Evolutionary conservation across 2,888 invertebrate genomes (phyloP).

Genomic region (Tyria jacobaeae): DNA sequence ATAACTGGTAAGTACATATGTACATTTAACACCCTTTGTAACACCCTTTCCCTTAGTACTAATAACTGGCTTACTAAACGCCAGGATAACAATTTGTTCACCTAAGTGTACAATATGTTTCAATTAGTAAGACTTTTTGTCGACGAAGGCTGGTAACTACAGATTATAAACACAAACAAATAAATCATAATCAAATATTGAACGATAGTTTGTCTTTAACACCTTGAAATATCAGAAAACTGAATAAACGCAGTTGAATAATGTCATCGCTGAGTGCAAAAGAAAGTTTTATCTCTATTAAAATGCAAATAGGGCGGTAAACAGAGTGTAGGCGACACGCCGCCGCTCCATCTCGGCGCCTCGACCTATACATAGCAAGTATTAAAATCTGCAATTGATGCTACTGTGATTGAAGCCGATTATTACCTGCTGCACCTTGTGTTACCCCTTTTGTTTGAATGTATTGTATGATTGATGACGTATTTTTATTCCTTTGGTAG

Average conservation of each 20-base stretch:
- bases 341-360: conserved; percentile 52
- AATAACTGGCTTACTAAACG: no score
- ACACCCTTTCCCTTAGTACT: no score
- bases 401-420: background rate
- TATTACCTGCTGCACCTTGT: background rate
- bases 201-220: background rate
- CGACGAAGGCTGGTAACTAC: no score
- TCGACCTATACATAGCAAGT: conserved; percentile 22
- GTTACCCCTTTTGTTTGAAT: background rate
- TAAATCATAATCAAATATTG: background rate
- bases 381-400: conserved; percentile 26
- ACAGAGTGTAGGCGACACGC: conserved; percentile 46
- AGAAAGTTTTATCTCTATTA: conserved; percentile 71
- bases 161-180: no score
- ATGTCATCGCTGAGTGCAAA: conserved; percentile 25
- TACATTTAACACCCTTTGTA: no score
- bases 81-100: no score
- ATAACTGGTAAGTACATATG: no score
- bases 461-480: no score
- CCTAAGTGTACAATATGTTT: no score
- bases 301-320: conserved; percentile 73
- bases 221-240: background rate
- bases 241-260: background rate
- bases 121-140: background rate
- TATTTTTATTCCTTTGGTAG: no score